These are phyloP conservation scores for Torymus tubicola DNA, from an alignment of 2,888 invertebrate genomes.

Conservation along the genomic window DNA sequence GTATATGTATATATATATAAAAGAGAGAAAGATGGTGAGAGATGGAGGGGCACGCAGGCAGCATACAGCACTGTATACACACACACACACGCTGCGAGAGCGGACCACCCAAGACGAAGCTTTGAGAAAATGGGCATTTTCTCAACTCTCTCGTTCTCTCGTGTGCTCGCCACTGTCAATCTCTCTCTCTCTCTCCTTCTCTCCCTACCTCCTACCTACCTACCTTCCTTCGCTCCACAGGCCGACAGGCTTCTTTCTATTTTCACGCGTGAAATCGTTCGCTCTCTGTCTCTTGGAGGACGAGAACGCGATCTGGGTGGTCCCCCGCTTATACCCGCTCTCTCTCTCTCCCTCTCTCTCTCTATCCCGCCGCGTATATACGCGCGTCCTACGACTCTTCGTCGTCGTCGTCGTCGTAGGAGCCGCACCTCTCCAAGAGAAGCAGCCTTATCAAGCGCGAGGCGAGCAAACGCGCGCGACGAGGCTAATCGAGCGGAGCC, in stretches of 20 bases:
- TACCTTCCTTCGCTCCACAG: slow-evolving; percentile 1
- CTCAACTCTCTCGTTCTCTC: no score
- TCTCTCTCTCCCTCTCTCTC: background rate
- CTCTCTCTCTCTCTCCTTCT: slow-evolving; percentile 44
- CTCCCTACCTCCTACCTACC: background rate
- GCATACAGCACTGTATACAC: slow-evolving; percentile 24
- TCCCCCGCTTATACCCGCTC: slow-evolving; percentile 34
- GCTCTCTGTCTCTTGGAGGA: background rate
- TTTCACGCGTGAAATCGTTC: slow-evolving; percentile 57
- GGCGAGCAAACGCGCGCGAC: no score
- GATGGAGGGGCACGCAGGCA: slow-evolving; percentile 65
- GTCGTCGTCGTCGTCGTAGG: background rate
- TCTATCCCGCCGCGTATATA: background rate
- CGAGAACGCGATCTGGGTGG: slow-evolving; percentile 50
- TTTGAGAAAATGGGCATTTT: background rate
- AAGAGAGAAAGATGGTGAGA: slow-evolving; percentile 56
- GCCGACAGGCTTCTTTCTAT: slow-evolving; percentile 21
- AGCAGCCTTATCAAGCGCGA: no score
- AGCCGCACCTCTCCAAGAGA: no score
- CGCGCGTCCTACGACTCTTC: background rate
- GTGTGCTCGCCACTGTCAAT: slow-evolving; percentile 34
- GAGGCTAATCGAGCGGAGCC: background rate
- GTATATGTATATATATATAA: no score
- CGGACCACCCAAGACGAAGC: slow-evolving; percentile 45
- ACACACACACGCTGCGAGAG: background rate